Evolutionary conservation across 2,797 vertebrate species (phyloP).

Genomic region (Coilia nasus): DNA sequence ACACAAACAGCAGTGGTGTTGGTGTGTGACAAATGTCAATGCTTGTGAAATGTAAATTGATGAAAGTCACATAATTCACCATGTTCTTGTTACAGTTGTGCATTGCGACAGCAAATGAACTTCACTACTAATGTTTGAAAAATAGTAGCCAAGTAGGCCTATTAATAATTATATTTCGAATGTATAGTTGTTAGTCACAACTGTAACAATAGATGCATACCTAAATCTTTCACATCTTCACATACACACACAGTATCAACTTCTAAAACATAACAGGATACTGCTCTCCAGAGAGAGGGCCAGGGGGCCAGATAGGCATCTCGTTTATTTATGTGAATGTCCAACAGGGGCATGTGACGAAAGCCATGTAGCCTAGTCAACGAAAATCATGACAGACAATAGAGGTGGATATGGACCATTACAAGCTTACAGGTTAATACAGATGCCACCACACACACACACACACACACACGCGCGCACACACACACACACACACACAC

Average conservation of each 20-base stretch:
- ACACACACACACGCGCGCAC: background rate
- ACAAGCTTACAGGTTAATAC: background rate
- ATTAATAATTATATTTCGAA: too few relatives aligned
- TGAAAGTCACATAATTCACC: too few relatives aligned
- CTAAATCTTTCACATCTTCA: too few relatives aligned
- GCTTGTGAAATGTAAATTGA: too few relatives aligned
- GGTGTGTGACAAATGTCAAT: background rate
- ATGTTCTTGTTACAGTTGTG: too few relatives aligned
- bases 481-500: too few relatives aligned
- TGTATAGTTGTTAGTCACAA: too few relatives aligned
- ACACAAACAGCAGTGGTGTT: background rate
- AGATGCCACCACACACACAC: background rate
- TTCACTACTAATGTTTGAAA: too few relatives aligned
- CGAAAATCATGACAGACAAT: background rate
- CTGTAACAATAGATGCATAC: too few relatives aligned
- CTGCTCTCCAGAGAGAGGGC: background rate
- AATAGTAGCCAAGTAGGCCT: too few relatives aligned
- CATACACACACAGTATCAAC: too few relatives aligned
- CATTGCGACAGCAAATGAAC: too few relatives aligned
- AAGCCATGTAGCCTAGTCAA: background rate
- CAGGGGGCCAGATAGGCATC: background rate
- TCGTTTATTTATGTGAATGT: background rate
- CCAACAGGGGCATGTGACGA: background rate
- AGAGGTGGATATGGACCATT: background rate
- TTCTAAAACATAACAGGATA: background rate